Evolutionary conservation across 2,888 invertebrate species (phyloP).

Genomic region (Phengaris arion): DNA sequence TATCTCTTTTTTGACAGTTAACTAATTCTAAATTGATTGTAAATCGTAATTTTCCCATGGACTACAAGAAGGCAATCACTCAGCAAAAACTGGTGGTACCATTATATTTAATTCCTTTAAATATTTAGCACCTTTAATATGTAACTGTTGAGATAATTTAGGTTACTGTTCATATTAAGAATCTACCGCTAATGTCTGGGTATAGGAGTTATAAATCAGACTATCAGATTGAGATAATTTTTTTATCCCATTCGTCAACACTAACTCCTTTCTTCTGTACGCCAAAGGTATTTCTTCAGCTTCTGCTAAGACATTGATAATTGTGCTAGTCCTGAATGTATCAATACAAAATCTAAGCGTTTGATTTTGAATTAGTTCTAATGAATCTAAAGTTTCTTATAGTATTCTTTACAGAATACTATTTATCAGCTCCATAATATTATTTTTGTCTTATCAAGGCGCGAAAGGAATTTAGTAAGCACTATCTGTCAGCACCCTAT

Average conservation of each 20-base stretch:
- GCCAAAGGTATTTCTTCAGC: conserved; percentile 31
- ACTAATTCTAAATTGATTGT: background rate
- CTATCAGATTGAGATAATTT: background rate
- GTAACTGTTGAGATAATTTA: background rate
- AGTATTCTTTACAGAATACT: conserved; percentile 32
- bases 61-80: background rate
- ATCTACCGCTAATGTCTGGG: background rate
- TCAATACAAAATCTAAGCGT: conserved; percentile 30
- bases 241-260: background rate
- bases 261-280: conserved; percentile 31
- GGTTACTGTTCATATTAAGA: background rate
- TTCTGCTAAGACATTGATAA: conserved; percentile 33
- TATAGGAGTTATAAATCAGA: background rate
- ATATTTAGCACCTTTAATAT: background rate
- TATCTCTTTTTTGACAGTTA: background rate
- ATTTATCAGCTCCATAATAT: conserved; percentile 34
- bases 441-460: conserved; percentile 36
- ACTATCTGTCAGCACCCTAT: conserved; percentile 35
- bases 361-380: conserved; percentile 39
- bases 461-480: conserved; percentile 31
- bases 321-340: conserved; percentile 32
- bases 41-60: background rate
- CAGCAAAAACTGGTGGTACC: background rate
- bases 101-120: background rate
- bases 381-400: conserved; percentile 10